phyloP scores from a whole-genome alignment of 2,888 invertebrate genomes.

The Lutraria lutraria region DNA sequence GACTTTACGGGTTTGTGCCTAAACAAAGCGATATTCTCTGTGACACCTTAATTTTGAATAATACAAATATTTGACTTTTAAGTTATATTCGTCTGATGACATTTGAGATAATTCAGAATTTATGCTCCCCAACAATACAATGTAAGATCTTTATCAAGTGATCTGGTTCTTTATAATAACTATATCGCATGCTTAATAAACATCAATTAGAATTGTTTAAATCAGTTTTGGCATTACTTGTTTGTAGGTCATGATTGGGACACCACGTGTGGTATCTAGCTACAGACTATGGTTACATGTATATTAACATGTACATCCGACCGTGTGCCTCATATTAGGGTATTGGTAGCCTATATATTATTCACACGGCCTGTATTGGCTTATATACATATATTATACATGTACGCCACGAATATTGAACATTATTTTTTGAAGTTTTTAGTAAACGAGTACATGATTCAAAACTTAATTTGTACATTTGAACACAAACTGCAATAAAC shows the following conservation, averaged over 20 bases:
- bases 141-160: background rate
- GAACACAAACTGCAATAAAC: too few species aligned
- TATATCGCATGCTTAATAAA: constrained; percentile 3
- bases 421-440: too few species aligned
- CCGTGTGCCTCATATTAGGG: background rate
- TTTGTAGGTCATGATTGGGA: background rate
- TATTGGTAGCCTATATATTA: background rate
- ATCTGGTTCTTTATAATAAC: background rate
- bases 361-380: background rate
- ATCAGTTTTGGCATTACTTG: background rate
- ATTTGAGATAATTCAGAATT: background rate
- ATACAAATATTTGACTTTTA: constrained; percentile 17
- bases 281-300: constrained; percentile 3
- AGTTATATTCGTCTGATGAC: background rate
- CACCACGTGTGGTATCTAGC: background rate
- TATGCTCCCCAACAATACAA: background rate
- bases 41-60: background rate
- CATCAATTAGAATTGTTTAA: background rate
- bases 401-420: too few species aligned
- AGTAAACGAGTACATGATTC: too few species aligned
- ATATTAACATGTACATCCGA: background rate
- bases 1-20: background rate
- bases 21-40: background rate
- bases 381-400: too few species aligned
- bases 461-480: too few species aligned